phyloP scores from a whole-genome alignment of 2,888 invertebrate species.

The Dasypogon diadema region DNA sequence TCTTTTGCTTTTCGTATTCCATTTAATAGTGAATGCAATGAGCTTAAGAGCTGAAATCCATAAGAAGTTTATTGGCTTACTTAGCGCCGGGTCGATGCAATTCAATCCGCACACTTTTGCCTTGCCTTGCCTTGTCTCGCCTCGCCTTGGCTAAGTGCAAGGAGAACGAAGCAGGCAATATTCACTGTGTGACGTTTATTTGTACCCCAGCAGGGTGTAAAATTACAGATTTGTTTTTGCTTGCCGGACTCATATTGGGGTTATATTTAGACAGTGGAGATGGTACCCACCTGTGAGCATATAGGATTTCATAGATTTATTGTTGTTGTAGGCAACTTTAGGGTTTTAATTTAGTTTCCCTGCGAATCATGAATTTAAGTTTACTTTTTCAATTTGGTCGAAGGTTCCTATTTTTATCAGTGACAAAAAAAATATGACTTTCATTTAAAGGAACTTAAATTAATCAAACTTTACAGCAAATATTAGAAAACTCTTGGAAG shows the following conservation, averaged over 20 bases:
- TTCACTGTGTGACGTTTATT: neutral
- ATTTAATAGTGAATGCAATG: conserved; percentile 7
- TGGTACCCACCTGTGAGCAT: neutral
- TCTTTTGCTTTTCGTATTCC: neutral
- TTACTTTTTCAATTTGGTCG: too few species aligned
- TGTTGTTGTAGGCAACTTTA: too few species aligned
- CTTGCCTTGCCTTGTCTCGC: neutral
- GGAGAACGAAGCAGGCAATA: neutral
- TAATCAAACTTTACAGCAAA: too few species aligned
- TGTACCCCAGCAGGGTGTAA: neutral
- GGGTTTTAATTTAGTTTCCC: too few species aligned
- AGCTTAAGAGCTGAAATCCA: conserved; percentile 28
- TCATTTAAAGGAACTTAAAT: too few species aligned
- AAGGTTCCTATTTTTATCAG: too few species aligned
- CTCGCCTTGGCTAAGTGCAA: conserved; percentile 29
- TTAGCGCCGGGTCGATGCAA: conserved; percentile 31
- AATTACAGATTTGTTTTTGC: neutral
- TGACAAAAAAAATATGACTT: too few species aligned
- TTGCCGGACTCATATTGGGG: neutral
- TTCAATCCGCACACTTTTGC: conserved; percentile 23
- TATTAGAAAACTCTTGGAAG: too few species aligned
- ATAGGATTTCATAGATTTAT: too few species aligned
- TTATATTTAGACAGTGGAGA: neutral
- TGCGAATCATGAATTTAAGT: too few species aligned
- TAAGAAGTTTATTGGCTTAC: conserved; percentile 44